phyloP scores from a whole-genome alignment of 1,140 invertebrate species.

The Patella vulgata region DNA sequence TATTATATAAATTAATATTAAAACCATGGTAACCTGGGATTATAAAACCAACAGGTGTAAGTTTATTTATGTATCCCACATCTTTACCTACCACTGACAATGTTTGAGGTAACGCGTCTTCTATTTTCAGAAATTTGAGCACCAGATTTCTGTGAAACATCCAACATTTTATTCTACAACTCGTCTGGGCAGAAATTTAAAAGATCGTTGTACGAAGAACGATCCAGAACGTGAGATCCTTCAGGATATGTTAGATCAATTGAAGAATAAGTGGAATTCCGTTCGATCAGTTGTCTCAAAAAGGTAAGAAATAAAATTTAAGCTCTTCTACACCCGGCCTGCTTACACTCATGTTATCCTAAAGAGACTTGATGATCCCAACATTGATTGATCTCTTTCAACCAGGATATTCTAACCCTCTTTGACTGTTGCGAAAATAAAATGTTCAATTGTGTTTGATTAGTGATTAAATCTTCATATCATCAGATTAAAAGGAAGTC shows the following conservation, averaged over 20 bases:
- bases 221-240: slow-evolving; percentile 82
- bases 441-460: neutral
- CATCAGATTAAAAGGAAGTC: too few relatives aligned
- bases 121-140: slow-evolving; percentile 86
- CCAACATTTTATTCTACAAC: slow-evolving; percentile 89
- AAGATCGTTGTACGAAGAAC: slow-evolving; percentile 92
- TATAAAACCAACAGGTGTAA: too few relatives aligned
- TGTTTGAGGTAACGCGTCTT: too few relatives aligned
- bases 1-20: too few relatives aligned
- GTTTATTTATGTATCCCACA: too few relatives aligned
- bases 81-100: too few relatives aligned
- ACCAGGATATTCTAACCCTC: neutral
- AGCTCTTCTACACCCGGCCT: neutral
- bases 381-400: neutral
- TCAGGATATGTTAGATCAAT: slow-evolving; percentile 85
- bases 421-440: neutral
- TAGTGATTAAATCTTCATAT: too few relatives aligned
- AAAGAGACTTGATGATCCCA: too few relatives aligned
- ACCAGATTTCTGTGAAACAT: slow-evolving; percentile 88
- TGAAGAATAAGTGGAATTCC: slow-evolving; percentile 95
- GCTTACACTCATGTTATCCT: slow-evolving; percentile 8
- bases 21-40: too few relatives aligned
- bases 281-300: slow-evolving; percentile 95
- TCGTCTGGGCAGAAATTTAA: slow-evolving; percentile 91
- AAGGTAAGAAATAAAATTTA: slow-evolving; percentile 59